phyloP scores from a whole-genome alignment of 1,140 invertebrate species.

The Pogonomyrmex californicus region DNA sequence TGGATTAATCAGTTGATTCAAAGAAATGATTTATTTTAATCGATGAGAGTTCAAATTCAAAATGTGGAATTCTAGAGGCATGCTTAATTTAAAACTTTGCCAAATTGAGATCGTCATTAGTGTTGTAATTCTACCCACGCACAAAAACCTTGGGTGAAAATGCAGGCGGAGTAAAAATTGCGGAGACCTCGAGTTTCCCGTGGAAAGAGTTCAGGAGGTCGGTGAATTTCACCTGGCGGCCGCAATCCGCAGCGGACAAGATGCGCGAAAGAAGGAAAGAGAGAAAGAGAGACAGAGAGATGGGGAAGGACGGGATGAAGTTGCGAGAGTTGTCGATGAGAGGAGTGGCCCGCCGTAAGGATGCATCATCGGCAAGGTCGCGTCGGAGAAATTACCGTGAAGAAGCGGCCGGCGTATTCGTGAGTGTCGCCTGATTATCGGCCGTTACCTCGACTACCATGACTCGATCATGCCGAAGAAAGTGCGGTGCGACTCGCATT shows the following conservation, averaged over 20 bases:
- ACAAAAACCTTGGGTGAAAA: conserved; percentile 10
- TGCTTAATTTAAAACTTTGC: background rate
- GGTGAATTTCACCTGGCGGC: conserved; percentile 74
- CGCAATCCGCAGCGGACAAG: conserved; percentile 17
- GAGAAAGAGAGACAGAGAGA: background rate
- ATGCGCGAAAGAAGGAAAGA: background rate
- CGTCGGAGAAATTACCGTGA: conserved; percentile 61
- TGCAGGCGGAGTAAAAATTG: conserved; percentile 15
- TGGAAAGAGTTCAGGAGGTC: conserved; percentile 79
- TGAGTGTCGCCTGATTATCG: background rate
- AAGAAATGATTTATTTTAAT: background rate
- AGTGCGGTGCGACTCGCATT: conserved; percentile 56
- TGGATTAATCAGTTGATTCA: conserved; percentile 9
- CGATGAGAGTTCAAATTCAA: background rate
- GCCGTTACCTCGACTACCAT: conserved; percentile 43
- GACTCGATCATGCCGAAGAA: conserved; percentile 50
- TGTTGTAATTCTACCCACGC: background rate
- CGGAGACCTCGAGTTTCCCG: conserved; percentile 58
- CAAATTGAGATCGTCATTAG: background rate
- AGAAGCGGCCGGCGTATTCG: background rate
- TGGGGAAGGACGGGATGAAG: conserved; percentile 23
- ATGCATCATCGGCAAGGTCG: conserved; percentile 69
- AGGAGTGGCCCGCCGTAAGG: conserved; percentile 37
- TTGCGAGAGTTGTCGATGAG: conserved; percentile 29
- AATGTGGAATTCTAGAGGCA: background rate